A percentile compares a stretch with the other conserved stretches of the same genome.
These are phyloP conservation scores for Molothrus ater DNA, from an alignment of 2,797 vertebrate genomes.

Conservation along the genomic window DNA sequence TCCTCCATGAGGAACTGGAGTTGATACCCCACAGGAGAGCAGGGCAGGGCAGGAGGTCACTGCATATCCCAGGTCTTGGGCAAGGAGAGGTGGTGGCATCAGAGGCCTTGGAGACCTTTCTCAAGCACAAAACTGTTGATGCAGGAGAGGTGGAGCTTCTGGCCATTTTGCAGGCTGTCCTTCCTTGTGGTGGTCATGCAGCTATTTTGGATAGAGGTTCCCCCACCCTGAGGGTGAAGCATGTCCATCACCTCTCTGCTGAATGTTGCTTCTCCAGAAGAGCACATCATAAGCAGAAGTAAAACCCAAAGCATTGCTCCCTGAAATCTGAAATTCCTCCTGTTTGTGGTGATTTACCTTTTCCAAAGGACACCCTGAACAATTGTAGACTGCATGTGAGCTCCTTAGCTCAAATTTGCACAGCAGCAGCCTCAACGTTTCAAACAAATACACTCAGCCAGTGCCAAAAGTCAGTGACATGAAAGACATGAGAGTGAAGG, in stretches of 20 bases:
- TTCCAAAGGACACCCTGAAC: not conserved
- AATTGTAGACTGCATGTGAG: not conserved
- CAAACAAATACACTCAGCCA: not conserved
- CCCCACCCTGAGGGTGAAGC: not conserved
- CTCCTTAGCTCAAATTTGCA: not conserved
- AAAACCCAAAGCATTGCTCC: not conserved
- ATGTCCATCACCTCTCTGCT: not conserved
- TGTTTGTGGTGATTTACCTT: not conserved
- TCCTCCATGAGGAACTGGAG: not conserved
- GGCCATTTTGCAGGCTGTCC: not conserved
- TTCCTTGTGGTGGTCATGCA: not conserved
- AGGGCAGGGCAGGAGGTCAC: not conserved
- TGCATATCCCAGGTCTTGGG: rapidly evolving
- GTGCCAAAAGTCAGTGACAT: not conserved
- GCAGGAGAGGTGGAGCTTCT: not conserved
- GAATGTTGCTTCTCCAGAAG: not conserved
- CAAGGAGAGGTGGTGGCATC: not conserved
- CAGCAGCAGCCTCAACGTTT: not conserved
- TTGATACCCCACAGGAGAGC: not conserved
- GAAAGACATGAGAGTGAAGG: not conserved
- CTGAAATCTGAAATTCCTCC: not conserved
- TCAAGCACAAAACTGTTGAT: not conserved
- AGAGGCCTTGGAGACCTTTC: not conserved
- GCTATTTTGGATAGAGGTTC: not conserved
- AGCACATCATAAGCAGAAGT: not conserved